Evolutionary conservation across 1,140 invertebrate genomes (phyloP).

Genomic region (Cydia pomonella): DNA sequence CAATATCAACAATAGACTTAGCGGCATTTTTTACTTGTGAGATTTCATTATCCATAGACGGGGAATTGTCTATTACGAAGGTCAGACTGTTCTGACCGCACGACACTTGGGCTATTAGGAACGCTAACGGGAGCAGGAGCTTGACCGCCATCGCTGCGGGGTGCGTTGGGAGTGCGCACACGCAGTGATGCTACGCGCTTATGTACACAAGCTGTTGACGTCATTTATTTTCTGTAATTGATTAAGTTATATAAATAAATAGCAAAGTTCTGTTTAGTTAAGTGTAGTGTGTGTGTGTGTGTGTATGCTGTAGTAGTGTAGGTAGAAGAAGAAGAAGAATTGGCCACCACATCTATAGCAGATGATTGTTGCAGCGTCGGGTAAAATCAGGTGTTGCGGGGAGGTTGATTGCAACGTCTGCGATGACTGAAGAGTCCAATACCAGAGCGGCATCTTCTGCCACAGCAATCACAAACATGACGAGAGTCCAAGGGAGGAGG

Average conservation of each 20-base stretch:
- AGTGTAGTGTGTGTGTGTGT: too few relatives aligned
- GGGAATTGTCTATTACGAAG: not conserved
- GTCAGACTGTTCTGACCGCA: constrained; percentile 15
- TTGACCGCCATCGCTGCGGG: constrained; percentile 2
- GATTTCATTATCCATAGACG: not conserved
- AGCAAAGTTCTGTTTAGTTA: too few relatives aligned
- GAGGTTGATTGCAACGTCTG: too few relatives aligned
- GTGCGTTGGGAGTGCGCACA: not conserved
- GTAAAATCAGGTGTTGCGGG: too few relatives aligned
- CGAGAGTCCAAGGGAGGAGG: too few relatives aligned
- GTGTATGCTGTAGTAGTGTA: too few relatives aligned
- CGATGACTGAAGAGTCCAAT: too few relatives aligned
- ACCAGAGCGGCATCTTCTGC: too few relatives aligned
- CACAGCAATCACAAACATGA: too few relatives aligned
- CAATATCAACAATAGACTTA: constrained; percentile 4
- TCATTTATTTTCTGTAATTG: not conserved
- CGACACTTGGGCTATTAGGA: not conserved
- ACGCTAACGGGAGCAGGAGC: not conserved
- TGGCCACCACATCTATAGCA: too few relatives aligned
- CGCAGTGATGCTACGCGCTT: not conserved
- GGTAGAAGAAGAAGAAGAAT: too few relatives aligned
- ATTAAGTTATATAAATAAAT: not conserved
- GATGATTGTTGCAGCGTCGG: too few relatives aligned
- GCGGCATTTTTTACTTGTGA: not conserved
- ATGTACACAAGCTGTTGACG: not conserved